These are phyloP conservation scores for Enteromius trimaculatus DNA, from an alignment of 2,797 vertebrate species.

Conservation along the genomic window DNA sequence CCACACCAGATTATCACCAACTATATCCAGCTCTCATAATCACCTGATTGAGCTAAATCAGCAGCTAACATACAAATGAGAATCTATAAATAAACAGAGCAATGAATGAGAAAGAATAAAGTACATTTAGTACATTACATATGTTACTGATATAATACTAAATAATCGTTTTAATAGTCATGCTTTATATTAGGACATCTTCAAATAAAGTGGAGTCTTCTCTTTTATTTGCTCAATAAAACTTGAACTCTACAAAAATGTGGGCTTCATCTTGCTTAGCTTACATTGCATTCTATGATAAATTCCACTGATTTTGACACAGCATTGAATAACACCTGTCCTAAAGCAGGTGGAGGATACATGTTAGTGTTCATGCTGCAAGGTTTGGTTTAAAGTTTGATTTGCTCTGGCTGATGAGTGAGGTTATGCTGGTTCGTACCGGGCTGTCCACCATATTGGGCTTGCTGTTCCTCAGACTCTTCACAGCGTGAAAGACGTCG, in stretches of 20 bases:
- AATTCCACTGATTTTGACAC: too few relatives aligned
- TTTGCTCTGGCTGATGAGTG: background rate
- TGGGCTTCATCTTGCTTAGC: background rate
- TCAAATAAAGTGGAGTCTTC: too few relatives aligned
- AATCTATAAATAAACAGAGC: background rate
- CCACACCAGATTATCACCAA: background rate
- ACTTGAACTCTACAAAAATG: background rate
- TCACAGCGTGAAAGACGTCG: conserved; percentile 96
- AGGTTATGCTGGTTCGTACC: conserved; percentile 75
- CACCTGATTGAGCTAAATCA: background rate
- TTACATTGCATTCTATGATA: background rate
- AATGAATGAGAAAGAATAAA: background rate
- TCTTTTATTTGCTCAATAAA: background rate
- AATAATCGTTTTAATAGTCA: too few relatives aligned
- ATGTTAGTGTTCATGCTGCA: background rate
- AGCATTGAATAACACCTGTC: too few relatives aligned
- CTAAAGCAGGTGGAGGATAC: too few relatives aligned
- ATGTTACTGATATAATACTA: too few relatives aligned
- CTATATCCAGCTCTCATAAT: background rate
- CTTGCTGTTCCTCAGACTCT: conserved; percentile 97
- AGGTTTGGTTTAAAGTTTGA: background rate
- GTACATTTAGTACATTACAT: too few relatives aligned
- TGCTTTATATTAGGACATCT: too few relatives aligned
- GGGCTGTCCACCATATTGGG: conserved; percentile 99
- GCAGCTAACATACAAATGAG: too few relatives aligned